These are phyloP conservation scores for Apeltes quadracus DNA, from an alignment of 2,113 vertebrate species.

Conservation along the genomic window DNA sequence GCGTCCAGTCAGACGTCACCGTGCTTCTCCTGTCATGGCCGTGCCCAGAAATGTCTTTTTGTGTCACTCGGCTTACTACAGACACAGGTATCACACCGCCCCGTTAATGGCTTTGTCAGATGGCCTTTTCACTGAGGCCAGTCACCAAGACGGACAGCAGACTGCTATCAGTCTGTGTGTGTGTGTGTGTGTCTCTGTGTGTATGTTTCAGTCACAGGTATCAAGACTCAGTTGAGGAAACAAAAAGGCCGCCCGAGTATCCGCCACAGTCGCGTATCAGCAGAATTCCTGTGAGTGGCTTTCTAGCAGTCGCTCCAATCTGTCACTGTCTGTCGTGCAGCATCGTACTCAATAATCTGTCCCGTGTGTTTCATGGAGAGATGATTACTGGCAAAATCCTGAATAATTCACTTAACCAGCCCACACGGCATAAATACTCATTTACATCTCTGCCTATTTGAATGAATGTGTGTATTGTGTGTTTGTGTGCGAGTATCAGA, in stretches of 20 bases:
- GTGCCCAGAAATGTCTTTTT: conserved; percentile 72
- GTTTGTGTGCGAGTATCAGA: neutral
- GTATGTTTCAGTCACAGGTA: conserved; percentile 55
- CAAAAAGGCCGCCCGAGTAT: conserved; percentile 61
- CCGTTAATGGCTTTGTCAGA: conserved; percentile 81
- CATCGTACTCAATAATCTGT: conserved; percentile 19
- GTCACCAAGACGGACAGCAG: conserved; percentile 67
- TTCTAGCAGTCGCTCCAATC: conserved; percentile 44
- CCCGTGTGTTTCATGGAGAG: neutral
- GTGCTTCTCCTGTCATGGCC: conserved; percentile 67
- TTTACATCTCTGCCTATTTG: neutral
- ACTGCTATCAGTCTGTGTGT: conserved; percentile 57
- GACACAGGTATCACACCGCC: conserved; percentile 76
- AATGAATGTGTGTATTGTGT: too few relatives aligned
- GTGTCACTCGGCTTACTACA: conserved; percentile 63
- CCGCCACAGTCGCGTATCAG: conserved; percentile 52
- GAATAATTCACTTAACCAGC: conserved; percentile 4
- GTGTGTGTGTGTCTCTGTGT: conserved; percentile 32
- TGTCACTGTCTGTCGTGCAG: conserved; percentile 38
- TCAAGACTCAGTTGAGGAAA: conserved; percentile 63
- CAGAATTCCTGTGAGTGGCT: conserved; percentile 43
- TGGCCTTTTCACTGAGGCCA: conserved; percentile 74
- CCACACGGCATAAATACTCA: neutral
- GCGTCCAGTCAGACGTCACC: conserved; percentile 60
- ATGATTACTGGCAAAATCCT: conserved; percentile 8